phyloP scores from a whole-genome alignment of 1,140 invertebrate genomes.

The Theocolax elegans region DNA sequence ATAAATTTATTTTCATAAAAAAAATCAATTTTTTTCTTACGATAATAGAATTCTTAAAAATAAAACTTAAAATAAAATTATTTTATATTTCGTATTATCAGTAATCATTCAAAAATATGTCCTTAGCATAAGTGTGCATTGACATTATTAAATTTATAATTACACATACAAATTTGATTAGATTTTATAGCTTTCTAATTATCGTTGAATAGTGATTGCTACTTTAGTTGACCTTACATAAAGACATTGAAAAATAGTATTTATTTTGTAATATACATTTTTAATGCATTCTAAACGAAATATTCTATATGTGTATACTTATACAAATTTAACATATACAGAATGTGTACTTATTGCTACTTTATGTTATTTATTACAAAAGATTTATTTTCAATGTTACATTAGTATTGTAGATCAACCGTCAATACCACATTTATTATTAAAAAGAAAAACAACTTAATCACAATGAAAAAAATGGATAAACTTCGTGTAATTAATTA shows the following conservation, averaged over 20 bases:
- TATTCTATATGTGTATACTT: no score
- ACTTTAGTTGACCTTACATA: neutral
- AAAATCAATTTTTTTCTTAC: conserved; percentile 25
- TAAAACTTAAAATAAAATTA: conserved; percentile 30
- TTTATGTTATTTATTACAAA: no score
- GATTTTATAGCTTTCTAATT: conserved; percentile 30
- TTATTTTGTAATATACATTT: no score
- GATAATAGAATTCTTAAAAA: conserved; percentile 24
- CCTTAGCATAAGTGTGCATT: conserved; percentile 26
- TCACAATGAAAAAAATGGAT: no score
- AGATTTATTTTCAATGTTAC: conserved; percentile 13
- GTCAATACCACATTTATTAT: conserved; percentile 14
- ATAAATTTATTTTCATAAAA: conserved; percentile 36
- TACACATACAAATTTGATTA: conserved; percentile 16
- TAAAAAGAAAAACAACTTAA: no score
- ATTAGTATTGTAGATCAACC: neutral
- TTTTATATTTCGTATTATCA: conserved; percentile 11
- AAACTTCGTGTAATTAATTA: no score
- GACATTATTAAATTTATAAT: conserved; percentile 11
- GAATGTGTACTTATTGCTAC: no score
- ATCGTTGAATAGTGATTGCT: conserved; percentile 28
- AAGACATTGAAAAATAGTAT: no score
- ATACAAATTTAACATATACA: no score
- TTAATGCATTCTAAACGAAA: no score
- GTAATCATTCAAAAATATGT: conserved; percentile 20